Base-by-base conservation (phyloP, 2,113 vertebrate species). In the Mixornis gularis region DNA sequence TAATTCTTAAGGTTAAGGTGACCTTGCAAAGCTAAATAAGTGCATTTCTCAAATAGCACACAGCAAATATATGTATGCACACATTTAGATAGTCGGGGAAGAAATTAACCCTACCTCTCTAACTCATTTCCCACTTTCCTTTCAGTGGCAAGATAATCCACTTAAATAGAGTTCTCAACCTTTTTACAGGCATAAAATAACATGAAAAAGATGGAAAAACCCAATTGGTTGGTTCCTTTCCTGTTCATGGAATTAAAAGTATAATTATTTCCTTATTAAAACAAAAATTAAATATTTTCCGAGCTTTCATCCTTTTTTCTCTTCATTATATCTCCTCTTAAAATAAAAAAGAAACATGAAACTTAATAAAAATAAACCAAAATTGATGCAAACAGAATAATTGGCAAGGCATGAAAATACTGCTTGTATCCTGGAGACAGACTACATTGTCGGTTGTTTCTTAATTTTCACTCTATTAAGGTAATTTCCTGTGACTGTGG, bases 381-480 rank as follows among this genome's bases (percentile, higher is more conserved):
- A 97, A 97, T 94, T 96, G 96, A 97, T 97, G 95, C 91, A 97
- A 97, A 97, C 80, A 96, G 89, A 97, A 95, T 97, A 98, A 98
- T 97, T 98, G 96, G 86, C 89, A 97, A 97, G 89, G 95, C 53
- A 3, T 96, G 95, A 97, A 97, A 97, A 93, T 84, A 94, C 82
- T 25, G 17, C 79, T 72, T 1, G 93, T 97, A 95, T 97, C 97
- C 97, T 96, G 96, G 97, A 97, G 95, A 97, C 96, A 92, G 94
- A 46, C 87, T 88, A 51, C 40, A 20, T 96, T 95, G 93, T 89
- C 13, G 1, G 94, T 96, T 2, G 20, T 97, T 97, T 97, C 97
- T 97, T 98, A 98, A 98, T 98, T 98, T 98, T 98, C 97, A 98
- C 96, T 97, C 96, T 97, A 97, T 98, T 98, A 97, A 96, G 95